A percentile compares a stretch with the other conserved stretches of the same genome.
These are phyloP conservation scores for Drosophila diplacantha DNA, from an alignment of 2,888 invertebrate genomes.

Conservation along the genomic window DNA sequence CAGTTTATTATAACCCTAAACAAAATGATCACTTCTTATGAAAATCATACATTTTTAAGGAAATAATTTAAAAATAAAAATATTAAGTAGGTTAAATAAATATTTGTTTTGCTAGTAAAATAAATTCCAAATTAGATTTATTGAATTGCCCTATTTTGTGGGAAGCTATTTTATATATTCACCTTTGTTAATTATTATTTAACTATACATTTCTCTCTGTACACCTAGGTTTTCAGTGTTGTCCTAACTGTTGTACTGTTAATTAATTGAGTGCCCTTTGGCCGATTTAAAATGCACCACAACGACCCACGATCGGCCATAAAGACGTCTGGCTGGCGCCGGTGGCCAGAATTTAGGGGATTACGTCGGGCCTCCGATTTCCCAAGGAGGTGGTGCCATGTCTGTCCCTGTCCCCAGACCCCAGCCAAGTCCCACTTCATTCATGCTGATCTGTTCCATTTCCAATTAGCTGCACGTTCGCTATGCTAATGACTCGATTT, in stretches of 20 bases:
- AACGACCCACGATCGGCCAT: conserved; percentile 49
- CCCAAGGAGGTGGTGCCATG: conserved; percentile 7
- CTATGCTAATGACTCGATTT: conserved; percentile 65
- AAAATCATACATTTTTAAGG: too few species aligned
- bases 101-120: neutral
- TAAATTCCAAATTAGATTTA: neutral
- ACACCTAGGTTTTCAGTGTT: neutral
- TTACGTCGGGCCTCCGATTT: conserved; percentile 40
- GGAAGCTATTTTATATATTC: neutral
- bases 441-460: conserved; percentile 61
- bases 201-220: conserved; percentile 2
- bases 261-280: conserved; percentile 62
- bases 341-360: conserved; percentile 70
- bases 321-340: conserved; percentile 75
- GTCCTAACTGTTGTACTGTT: conserved; percentile 59
- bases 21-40: too few species aligned
- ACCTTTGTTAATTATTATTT: neutral
- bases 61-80: neutral
- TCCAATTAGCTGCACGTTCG: conserved; percentile 71
- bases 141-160: neutral
- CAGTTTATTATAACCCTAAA: neutral
- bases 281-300: conserved; percentile 63
- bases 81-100: neutral
- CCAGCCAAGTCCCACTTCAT: conserved; percentile 34
- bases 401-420: conserved; percentile 1